Evolutionary conservation across 2,797 vertebrate species (phyloP), one percentile per base, ranked within the genome.

Genomic region (Diglossa cyanea): DNA sequence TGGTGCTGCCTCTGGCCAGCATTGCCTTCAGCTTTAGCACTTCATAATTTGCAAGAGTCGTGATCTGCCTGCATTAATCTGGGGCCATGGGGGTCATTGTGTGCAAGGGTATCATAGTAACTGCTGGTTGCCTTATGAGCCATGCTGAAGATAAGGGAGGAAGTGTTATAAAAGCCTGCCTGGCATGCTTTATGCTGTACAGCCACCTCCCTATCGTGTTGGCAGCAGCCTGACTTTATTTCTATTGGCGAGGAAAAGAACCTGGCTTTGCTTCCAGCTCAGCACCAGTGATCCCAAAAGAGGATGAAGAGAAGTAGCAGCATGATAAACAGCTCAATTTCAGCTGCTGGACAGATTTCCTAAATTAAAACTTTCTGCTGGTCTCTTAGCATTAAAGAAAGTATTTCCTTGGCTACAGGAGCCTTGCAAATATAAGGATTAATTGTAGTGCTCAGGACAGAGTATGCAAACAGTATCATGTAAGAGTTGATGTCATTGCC

Each of bases 1-100:
- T 54, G 55, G 42, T 73, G 83, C 90, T 92, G 83, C 48, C 37
- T 68, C 45, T 94, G 83, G 83, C 90, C 11, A 3, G 35, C 62
- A 10, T 73, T 82, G 74, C 88, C 61, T 93, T 78, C 93, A 90
- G 74, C 74, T 93, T 82, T 82, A 81, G 83, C 80, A 66, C 90
- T 86, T 93, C 63, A 45, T 88, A 78, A 81, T 94, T 95, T 93
- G 73, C 73, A 40, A 54, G 67, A 94, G 67, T 91, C 2, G 6
- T 87, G 93, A 76, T 85, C 60, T 76, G 78, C 84, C 53, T 16
- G 0, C 53, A 6, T 87, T 76, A 60, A 82, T 67, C 48, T 79
- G 78, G 40, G 84, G 55, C 6, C 0, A 0, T 53, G 44, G 48
- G 63, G 78, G 71, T 82, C 74, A 60, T 55, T 75, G 44, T 60